Conservation (phyloP, 2,113 vertebrate species). For the Rhodinocichla rosea region DNA sequence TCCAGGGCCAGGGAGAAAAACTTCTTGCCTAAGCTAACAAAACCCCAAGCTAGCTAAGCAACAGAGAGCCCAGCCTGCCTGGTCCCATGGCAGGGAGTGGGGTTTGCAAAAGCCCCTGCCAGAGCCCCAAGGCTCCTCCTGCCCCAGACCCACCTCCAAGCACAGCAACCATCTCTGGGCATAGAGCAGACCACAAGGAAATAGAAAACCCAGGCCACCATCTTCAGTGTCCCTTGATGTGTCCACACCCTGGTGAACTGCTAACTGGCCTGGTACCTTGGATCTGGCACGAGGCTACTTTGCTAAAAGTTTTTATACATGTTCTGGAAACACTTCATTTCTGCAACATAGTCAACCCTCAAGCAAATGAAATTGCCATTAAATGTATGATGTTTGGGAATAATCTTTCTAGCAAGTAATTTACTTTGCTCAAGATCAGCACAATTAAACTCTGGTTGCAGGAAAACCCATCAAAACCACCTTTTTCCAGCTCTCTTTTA, state of each 20-base stretch:
- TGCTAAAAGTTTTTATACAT: rapidly evolving
- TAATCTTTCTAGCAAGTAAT: background rate
- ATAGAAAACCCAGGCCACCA: background rate
- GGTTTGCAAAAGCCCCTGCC: rapidly evolving
- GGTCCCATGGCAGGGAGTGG: rapidly evolving
- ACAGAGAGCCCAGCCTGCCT: rapidly evolving
- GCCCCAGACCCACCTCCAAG: rapidly evolving
- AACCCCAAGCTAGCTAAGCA: background rate
- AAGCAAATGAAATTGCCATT: background rate
- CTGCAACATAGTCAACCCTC: background rate
- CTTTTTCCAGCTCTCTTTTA: background rate
- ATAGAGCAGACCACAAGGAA: background rate
- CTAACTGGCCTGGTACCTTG: too few species aligned
- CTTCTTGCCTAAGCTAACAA: background rate
- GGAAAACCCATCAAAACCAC: background rate
- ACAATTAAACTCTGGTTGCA: background rate
- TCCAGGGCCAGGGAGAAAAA: background rate
- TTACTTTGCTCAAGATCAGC: background rate
- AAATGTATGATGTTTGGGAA: background rate
- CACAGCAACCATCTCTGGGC: background rate
- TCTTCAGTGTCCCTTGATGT: too few species aligned
- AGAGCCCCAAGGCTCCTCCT: background rate
- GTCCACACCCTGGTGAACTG: background rate
- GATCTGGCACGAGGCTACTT: background rate
- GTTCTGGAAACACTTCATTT: background rate